A percentile compares a stretch with the other conserved stretches of the same genome.
Conservation (phyloP, 2,797 vertebrate species). For the Gymnothorax reevesii region DNA sequence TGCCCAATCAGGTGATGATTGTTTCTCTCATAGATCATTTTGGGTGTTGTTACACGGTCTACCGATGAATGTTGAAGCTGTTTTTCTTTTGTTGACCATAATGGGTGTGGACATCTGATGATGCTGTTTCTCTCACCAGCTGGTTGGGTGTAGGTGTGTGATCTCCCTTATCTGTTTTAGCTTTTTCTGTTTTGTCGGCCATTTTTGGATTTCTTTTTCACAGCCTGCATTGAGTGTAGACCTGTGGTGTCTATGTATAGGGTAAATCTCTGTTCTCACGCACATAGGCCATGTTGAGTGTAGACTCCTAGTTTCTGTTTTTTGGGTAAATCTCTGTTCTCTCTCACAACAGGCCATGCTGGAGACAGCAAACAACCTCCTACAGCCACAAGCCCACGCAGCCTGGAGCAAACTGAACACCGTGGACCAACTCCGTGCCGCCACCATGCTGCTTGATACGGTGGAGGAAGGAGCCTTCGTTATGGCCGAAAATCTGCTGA, state of each 20-base stretch:
- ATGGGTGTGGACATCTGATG: not conserved
- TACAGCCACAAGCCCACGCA: slow-evolving; percentile 86
- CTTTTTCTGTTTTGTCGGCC: no score
- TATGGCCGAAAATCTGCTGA: slow-evolving; percentile 95
- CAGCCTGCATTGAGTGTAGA: no score
- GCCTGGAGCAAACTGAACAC: slow-evolving; percentile 89
- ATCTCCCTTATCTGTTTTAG: no score
- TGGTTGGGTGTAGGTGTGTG: no score
- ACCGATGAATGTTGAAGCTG: not conserved
- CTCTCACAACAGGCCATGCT: slow-evolving; percentile 85
- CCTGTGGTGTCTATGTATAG: no score
- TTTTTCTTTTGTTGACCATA: not conserved
- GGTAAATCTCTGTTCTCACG: no score
- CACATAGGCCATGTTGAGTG: no score
- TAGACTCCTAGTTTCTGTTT: no score
- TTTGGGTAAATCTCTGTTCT: slow-evolving; percentile 38
- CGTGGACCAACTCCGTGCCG: slow-evolving; percentile 86
- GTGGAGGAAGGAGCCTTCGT: slow-evolving; percentile 97
- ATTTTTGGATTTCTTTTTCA: no score
- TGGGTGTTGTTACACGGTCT: not conserved
- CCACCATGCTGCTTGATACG: slow-evolving; percentile 93
- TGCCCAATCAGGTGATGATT: no score
- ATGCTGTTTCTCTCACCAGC: no score
- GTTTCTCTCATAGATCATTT: not conserved
- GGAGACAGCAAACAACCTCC: slow-evolving; percentile 96